These are phyloP conservation scores for Montipora efflorescens DNA, from an alignment of 64 coral and sea anemone species.

Conservation along the genomic window DNA sequence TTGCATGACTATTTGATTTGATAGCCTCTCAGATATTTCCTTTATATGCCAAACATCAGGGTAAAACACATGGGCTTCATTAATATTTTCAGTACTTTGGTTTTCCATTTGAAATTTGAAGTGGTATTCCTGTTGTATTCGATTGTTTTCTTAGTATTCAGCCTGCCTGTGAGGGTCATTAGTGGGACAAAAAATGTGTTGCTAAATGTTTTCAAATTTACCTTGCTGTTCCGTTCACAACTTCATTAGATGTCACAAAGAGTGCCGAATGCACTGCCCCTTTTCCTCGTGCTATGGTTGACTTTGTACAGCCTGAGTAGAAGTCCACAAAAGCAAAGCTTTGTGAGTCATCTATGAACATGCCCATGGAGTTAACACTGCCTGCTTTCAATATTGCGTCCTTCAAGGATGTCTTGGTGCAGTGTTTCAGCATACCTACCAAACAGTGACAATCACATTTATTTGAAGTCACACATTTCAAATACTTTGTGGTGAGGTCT, in stretches of 20 bases:
- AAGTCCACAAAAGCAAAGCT: conserved; percentile 23
- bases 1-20: not conserved
- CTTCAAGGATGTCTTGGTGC: not conserved
- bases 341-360: conserved; percentile 21
- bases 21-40: not conserved
- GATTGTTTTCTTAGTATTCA: not conserved
- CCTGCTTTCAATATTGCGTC: not conserved
- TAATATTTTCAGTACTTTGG: not conserved
- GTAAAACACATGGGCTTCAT: not conserved
- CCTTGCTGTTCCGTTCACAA: conserved; percentile 28
- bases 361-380: not conserved
- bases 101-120: not conserved
- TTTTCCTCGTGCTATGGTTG: not conserved
- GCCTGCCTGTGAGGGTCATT: not conserved
- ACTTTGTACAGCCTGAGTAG: conserved; percentile 13
- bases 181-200: not conserved
- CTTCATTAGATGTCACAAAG: conserved; percentile 11
- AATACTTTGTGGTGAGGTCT: too few species aligned
- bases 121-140: not conserved
- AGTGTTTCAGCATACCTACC: not conserved
- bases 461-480: too few species aligned
- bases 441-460: not conserved
- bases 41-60: not conserved
- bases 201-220: not conserved
- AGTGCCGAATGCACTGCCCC: conserved; percentile 23